These are phyloP conservation scores for Trachymyrmex cornetzi DNA, from an alignment of 1,140 invertebrate species.

Conservation along the genomic window DNA sequence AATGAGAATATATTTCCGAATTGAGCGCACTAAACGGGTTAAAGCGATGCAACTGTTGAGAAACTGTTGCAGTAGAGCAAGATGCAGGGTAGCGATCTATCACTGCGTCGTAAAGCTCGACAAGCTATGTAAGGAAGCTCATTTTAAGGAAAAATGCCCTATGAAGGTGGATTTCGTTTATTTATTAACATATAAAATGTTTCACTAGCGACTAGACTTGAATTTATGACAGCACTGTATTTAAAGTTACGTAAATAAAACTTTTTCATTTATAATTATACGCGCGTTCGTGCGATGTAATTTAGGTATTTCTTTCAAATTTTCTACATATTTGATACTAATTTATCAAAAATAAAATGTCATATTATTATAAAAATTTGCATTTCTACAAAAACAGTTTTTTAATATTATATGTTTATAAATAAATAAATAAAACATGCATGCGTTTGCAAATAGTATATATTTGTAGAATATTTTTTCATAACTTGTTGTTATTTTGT, in stretches of 20 bases:
- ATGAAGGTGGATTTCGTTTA: conserved; percentile 44
- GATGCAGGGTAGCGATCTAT: conserved; percentile 16
- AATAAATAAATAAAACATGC: background rate
- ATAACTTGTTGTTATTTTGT: background rate
- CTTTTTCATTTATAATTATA: background rate
- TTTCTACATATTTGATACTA: background rate
- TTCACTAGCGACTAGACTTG: conserved; percentile 20
- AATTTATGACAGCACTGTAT: conserved; percentile 20
- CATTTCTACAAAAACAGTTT: background rate
- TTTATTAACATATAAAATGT: conserved; percentile 41
- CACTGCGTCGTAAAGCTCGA: conserved; percentile 31
- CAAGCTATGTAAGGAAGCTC: conserved; percentile 36
- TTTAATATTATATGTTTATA: conserved; percentile 1
- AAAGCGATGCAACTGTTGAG: conserved; percentile 18
- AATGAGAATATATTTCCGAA: background rate
- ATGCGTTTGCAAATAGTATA: background rate
- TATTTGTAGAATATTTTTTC: background rate
- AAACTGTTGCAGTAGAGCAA: conserved; percentile 16
- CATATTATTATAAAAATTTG: background rate
- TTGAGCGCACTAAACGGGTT: background rate
- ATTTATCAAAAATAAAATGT: background rate
- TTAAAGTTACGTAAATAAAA: background rate
- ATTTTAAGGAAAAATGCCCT: conserved; percentile 39
- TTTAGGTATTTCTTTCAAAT: background rate
- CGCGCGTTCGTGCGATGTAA: background rate